Conservation (phyloP, 35 echinoderm and acorn worm species). For the Apostichopus japonicus region DNA sequence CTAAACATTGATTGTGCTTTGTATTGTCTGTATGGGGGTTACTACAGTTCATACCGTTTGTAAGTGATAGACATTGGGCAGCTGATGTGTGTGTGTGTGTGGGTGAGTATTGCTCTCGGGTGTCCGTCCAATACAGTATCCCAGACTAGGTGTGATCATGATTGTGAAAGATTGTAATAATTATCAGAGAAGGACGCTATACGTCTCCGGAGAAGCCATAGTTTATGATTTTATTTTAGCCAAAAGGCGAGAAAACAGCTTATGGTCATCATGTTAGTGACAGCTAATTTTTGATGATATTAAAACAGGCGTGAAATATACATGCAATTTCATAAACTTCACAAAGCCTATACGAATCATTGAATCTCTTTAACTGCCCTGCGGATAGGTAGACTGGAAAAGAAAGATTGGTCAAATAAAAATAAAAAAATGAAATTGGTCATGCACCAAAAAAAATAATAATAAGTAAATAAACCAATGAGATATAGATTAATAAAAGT, state of each 20-base stretch:
- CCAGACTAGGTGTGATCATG: slow-evolving; percentile 7
- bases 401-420: no score
- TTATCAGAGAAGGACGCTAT: slow-evolving; percentile 20
- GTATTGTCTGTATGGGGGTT: slow-evolving; percentile 22
- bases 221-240: neutral
- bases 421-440: no score
- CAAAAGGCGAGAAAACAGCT: slow-evolving; percentile 45
- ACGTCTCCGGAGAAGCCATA: neutral
- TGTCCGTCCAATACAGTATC: slow-evolving; percentile 12
- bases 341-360: no score
- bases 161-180: slow-evolving; percentile 27
- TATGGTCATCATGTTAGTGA: slow-evolving; percentile 45
- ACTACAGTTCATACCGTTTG: neutral
- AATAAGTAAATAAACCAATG: no score
- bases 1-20: neutral
- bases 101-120: slow-evolving; percentile 21
- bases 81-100: neutral
- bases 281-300: slow-evolving; percentile 10
- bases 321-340: neutral
- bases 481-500: no score
- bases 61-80: slow-evolving; percentile 21
- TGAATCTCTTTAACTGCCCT: no score
- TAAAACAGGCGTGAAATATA: slow-evolving; percentile 19
- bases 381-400: no score
- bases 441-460: no score